A percentile compares a stretch with the other conserved stretches of the same genome.
Evolutionary conservation across 1,140 invertebrate species (phyloP).

Genomic region (Trichogramma pretiosum): DNA sequence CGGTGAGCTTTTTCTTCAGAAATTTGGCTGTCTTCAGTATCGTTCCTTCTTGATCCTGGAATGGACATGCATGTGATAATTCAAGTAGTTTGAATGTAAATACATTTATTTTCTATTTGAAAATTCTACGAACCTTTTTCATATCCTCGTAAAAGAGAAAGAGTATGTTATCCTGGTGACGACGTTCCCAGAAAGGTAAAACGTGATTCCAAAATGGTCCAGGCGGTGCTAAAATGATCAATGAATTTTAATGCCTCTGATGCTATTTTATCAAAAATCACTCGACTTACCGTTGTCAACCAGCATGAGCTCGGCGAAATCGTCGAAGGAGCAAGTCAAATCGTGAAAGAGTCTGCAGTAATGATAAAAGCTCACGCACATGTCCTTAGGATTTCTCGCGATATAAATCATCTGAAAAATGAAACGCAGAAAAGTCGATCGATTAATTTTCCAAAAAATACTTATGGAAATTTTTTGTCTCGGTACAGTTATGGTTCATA

Average conservation of each 20-base stretch:
- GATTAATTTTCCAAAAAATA: neutral
- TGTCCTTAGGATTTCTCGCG: slow-evolving; percentile 87
- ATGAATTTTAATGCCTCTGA: neutral
- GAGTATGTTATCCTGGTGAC: slow-evolving; percentile 64
- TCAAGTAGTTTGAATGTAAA: too few species aligned
- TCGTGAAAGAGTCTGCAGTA: slow-evolving; percentile 67
- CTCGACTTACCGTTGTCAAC: slow-evolving; percentile 51
- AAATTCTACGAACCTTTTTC: slow-evolving; percentile 53
- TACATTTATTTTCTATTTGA: slow-evolving; percentile 3
- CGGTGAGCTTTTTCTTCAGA: slow-evolving; percentile 56
- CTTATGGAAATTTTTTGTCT: too few species aligned
- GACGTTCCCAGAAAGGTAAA: slow-evolving; percentile 58
- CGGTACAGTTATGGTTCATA: too few species aligned
- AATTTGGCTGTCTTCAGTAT: slow-evolving; percentile 65
- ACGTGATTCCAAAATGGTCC: slow-evolving; percentile 66
- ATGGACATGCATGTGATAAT: too few species aligned
- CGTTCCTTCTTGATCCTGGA: slow-evolving; percentile 51
- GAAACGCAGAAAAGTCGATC: neutral
- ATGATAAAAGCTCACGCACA: slow-evolving; percentile 85
- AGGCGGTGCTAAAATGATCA: slow-evolving; percentile 46
- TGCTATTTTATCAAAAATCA: neutral
- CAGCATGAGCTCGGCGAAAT: slow-evolving; percentile 72
- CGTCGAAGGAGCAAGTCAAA: slow-evolving; percentile 64
- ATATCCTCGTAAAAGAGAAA: slow-evolving; percentile 82
- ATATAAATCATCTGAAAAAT: slow-evolving; percentile 76